A percentile compares a stretch with the other conserved stretches of the same genome.
These are phyloP conservation scores for Camptogramma bilineatum DNA, from an alignment of 2,888 invertebrate species.

Conservation along the genomic window DNA sequence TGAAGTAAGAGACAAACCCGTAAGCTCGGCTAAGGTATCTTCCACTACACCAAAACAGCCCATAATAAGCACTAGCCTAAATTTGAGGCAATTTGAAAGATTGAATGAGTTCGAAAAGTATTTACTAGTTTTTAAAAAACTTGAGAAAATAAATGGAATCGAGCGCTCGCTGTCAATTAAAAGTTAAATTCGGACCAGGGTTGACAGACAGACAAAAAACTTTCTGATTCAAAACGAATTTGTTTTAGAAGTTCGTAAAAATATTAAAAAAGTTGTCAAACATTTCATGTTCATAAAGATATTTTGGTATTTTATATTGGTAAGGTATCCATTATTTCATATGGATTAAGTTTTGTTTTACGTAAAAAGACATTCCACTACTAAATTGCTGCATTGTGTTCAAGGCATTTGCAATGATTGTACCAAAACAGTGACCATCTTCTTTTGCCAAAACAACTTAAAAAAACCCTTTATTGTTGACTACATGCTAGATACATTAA, in stretches of 20 bases:
- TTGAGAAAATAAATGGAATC: conserved; percentile 64
- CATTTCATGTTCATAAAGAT: neutral
- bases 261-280: neutral
- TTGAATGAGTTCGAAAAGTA: conserved; percentile 47
- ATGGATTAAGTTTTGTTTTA: neutral
- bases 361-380: no score
- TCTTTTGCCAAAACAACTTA: no score
- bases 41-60: neutral
- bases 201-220: conserved; percentile 23
- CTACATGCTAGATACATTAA: no score
- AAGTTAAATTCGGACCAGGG: conserved; percentile 49
- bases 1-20: no score
- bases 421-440: no score
- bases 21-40: neutral
- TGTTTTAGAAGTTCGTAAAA: neutral
- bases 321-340: neutral
- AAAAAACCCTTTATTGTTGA: no score
- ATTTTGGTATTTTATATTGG: neutral
- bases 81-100: conserved; percentile 25
- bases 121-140: conserved; percentile 51
- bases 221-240: neutral
- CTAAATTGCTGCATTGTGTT: no score
- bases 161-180: conserved; percentile 70
- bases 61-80: neutral
- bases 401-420: no score